phyloP scores from a whole-genome alignment of 2,797 vertebrate species.

The Artibeus jamaicensis region DNA sequence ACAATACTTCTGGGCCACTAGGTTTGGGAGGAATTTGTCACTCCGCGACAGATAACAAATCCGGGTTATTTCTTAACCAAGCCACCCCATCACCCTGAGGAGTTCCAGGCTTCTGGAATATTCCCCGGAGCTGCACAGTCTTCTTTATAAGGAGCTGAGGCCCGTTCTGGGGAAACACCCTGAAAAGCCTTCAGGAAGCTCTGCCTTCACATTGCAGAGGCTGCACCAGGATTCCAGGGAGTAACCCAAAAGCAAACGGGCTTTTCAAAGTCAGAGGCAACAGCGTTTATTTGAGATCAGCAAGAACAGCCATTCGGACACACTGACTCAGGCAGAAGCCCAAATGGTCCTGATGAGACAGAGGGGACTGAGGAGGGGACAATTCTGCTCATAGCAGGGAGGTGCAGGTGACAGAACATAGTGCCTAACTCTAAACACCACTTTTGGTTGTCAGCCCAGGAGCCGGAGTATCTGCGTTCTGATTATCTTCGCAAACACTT shows the following conservation, averaged over 20 bases:
- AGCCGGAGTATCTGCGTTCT: neutral
- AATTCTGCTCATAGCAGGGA: too few species aligned
- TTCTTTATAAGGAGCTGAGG: neutral
- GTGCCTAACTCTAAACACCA: neutral
- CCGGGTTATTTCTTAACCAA: neutral
- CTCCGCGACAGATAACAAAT: neutral
- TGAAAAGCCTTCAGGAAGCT: neutral
- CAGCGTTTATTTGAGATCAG: neutral
- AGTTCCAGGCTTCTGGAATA: neutral
- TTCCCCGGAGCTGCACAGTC: rapidly evolving
- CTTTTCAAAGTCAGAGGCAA: neutral
- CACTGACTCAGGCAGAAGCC: neutral
- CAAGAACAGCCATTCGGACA: neutral
- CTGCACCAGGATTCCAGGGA: neutral
- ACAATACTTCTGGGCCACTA: neutral
- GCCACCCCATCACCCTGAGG: neutral
- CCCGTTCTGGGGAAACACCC: too few species aligned
- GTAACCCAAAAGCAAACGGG: too few species aligned
- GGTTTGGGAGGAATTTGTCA: neutral
- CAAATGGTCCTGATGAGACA: neutral
- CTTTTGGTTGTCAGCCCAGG: neutral
- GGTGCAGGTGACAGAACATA: too few species aligned
- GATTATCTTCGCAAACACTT: neutral
- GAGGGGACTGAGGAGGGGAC: neutral
- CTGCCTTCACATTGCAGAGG: neutral